Evolutionary conservation across 2,888 invertebrate species (phyloP).

Genomic region (Tetropium fuscum): DNA sequence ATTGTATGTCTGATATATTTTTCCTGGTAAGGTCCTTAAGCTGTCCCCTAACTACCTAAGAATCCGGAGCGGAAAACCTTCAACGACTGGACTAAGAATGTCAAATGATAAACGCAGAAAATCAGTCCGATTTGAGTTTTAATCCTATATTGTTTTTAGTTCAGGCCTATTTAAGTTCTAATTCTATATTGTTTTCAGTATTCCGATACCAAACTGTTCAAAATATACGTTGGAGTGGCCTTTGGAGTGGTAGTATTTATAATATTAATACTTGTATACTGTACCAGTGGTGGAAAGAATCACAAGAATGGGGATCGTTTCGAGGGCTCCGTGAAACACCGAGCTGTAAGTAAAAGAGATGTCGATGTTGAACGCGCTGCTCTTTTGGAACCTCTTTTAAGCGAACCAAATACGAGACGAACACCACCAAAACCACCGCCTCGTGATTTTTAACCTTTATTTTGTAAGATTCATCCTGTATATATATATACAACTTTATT

Average conservation of each 20-base stretch:
- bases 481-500: conserved; percentile 14
- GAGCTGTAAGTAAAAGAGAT: conserved; percentile 30
- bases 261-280: conserved; percentile 42
- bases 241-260: conserved; percentile 47
- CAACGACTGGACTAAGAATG: too few species aligned
- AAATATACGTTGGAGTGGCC: conserved; percentile 53
- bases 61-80: too few species aligned
- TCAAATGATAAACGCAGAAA: too few species aligned
- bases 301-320: conserved; percentile 8
- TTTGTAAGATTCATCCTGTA: conserved; percentile 18
- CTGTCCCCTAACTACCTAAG: too few species aligned
- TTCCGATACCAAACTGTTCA: conserved; percentile 51
- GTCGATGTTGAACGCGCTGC: conserved; percentile 42
- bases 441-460: conserved; percentile 46
- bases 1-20: too few species aligned
- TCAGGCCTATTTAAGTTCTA: too few species aligned
- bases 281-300: conserved; percentile 34
- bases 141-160: too few species aligned
- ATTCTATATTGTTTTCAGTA: conserved; percentile 45
- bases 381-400: conserved; percentile 37
- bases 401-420: conserved; percentile 7
- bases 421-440: conserved; percentile 49
- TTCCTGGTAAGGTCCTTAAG: too few species aligned
- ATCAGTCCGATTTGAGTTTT: too few species aligned
- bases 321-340: conserved; percentile 43